A percentile compares a stretch with the other conserved stretches of the same genome.
These are phyloP conservation scores for Malthinus seriepunctatus DNA, from an alignment of 2,888 invertebrate genomes.

Conservation along the genomic window DNA sequence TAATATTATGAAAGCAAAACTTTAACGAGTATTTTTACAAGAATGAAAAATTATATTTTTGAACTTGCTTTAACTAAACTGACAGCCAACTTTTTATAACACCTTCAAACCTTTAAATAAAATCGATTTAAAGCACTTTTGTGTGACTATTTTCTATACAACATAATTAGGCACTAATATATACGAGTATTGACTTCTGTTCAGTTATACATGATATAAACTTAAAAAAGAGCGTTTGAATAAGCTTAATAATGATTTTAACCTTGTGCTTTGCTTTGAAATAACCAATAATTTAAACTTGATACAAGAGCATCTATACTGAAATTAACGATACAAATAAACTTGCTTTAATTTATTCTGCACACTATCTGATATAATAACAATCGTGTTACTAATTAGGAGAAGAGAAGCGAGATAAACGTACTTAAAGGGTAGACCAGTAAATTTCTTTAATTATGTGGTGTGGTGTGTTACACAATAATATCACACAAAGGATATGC, in stretches of 20 bases:
- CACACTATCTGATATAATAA: slow-evolving; percentile 1
- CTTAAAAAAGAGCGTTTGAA: not conserved
- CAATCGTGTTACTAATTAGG: slow-evolving; percentile 7
- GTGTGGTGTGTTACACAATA: not conserved
- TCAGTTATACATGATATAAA: not conserved
- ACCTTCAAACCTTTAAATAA: too few species aligned
- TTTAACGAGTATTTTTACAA: too few species aligned
- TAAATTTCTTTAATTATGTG: not conserved
- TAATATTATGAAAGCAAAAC: too few species aligned
- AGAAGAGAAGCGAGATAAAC: not conserved
- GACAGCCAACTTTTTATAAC: too few species aligned
- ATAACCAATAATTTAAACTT: slow-evolving; percentile 23
- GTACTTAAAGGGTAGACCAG: not conserved
- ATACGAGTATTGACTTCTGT: not conserved
- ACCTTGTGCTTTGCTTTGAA: slow-evolving; percentile 13
- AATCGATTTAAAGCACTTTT: too few species aligned
- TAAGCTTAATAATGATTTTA: slow-evolving; percentile 13
- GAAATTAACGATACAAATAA: slow-evolving; percentile 22
- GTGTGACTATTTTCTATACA: too few species aligned
- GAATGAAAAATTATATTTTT: too few species aligned
- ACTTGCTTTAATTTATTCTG: slow-evolving; percentile 15
- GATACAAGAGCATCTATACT: slow-evolving; percentile 1
- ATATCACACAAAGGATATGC: not conserved
- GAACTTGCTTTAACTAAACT: too few species aligned
- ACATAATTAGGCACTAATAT: not conserved